Evolutionary conservation across 2,888 invertebrate genomes (phyloP), one percentile per base, ranked within the genome.

Genomic region (Eupithecia vulgata): DNA sequence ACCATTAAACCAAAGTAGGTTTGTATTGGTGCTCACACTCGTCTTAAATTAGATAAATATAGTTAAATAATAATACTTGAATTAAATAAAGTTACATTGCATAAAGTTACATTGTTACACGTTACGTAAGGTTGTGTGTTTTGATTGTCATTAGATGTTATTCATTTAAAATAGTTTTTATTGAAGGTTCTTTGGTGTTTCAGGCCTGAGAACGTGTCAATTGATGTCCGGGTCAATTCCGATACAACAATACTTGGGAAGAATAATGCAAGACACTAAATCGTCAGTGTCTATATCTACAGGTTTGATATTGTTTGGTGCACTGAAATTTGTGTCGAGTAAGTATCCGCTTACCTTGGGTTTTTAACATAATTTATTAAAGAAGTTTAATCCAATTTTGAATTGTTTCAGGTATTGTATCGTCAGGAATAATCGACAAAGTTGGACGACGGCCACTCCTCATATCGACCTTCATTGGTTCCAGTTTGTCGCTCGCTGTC

Each of bases 361-460:
- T 1, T 34, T 61, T 34, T 15, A 61, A 15, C 6, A 1, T 59
- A 59, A 30, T 3, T 30, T 30, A 59, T 59, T 2, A 30, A n/a
- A 57, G 5, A 52, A 59, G 30, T 59, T 59, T 6, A 17, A 48
- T n/a, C 2, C 48, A 2, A n/a, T n/a, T 12, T 65, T 40, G 8
- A 21, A 21, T 68, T 74, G 61, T 89, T 87, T 57, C 87, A 91
- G 91, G 90, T 81, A 78, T 91, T 37, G 80, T 88, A 78, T 85
- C 90, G 17, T 88, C 91, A 34, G 66, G 83, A 5, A 74, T 91
- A 42, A 88, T 86, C 10, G 91, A 91, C 74, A 83, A 83, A 67
- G 79, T 89, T 7, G 95, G 95, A 5, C 88, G 95, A 6, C 90
- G 92, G 7, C 91, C 93, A 0, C 81, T 95, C 5, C 87, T 95